phyloP scores from a whole-genome alignment of 2,113 vertebrate species.

The Boulengeromyrus knoepffleri region DNA sequence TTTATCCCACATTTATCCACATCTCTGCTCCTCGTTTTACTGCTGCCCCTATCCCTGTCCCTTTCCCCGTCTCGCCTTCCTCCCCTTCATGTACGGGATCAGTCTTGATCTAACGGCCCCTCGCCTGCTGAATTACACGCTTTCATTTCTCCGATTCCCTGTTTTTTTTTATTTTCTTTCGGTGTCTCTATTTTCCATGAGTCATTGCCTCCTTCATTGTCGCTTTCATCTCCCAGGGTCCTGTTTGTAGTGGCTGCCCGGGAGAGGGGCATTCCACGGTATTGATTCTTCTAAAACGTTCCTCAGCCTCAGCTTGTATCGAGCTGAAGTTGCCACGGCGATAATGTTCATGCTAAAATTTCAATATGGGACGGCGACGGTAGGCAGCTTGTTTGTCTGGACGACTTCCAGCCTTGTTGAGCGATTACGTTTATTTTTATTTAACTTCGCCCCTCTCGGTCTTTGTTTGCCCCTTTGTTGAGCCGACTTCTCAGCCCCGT shows the following conservation, averaged over 20 bases:
- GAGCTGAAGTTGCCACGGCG: not conserved
- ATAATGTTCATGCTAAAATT: not conserved
- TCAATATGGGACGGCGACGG: not conserved
- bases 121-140: not conserved
- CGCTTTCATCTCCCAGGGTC: not conserved
- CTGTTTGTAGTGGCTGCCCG: not conserved
- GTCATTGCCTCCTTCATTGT: not conserved
- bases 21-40: not conserved
- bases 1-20: not conserved
- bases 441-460: not conserved
- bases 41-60: no score
- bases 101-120: not conserved
- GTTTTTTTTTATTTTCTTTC: not conserved
- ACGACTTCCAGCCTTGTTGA: not conserved
- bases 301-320: not conserved
- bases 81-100: not conserved
- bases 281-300: constrained; percentile 17
- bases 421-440: constrained; percentile 1
- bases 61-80: not conserved
- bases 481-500: not conserved
- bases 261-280: constrained; percentile 5
- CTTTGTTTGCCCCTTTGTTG: not conserved
- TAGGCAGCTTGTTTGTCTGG: not conserved
- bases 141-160: not conserved
- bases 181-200: not conserved